Conservation (phyloP, 2,888 invertebrate species). For the Tolmerus cingulatus region DNA sequence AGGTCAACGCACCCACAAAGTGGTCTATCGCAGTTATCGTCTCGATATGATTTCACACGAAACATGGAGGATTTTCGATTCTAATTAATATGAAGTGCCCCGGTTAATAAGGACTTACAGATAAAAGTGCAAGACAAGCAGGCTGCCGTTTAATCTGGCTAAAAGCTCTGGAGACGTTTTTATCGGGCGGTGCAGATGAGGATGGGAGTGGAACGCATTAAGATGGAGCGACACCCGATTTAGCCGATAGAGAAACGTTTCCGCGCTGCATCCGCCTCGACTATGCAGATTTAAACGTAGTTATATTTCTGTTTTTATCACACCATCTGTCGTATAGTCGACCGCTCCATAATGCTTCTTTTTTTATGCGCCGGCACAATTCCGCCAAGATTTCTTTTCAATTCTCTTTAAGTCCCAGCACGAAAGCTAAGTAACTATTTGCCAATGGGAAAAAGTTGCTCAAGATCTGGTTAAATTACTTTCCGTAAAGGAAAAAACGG, state of each 20-base stretch:
- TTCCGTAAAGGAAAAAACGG: slow-evolving; percentile 32
- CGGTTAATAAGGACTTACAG: neutral
- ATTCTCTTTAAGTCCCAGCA: slow-evolving; percentile 10
- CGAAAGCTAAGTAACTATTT: slow-evolving; percentile 36
- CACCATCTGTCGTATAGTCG: neutral
- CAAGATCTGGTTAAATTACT: slow-evolving; percentile 39
- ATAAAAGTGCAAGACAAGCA: neutral
- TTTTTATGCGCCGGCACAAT: slow-evolving; percentile 9
- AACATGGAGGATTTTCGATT: neutral
- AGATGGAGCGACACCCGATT: neutral
- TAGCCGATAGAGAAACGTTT: neutral
- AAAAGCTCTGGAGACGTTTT: neutral
- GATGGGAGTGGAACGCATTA: neutral
- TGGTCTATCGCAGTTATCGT: neutral
- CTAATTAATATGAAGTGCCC: neutral
- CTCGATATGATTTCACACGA: neutral
- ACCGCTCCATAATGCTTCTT: neutral
- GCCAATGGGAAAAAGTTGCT: slow-evolving; percentile 39
- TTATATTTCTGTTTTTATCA: slow-evolving; percentile 8
- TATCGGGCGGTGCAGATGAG: neutral
- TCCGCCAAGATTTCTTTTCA: slow-evolving; percentile 22
- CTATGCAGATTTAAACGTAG: neutral
- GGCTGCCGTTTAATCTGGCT: neutral
- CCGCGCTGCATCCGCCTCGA: neutral
- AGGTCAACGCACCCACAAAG: neutral